Conservation (phyloP, 2,113 vertebrate species). For the Brachyistius frenatus region DNA sequence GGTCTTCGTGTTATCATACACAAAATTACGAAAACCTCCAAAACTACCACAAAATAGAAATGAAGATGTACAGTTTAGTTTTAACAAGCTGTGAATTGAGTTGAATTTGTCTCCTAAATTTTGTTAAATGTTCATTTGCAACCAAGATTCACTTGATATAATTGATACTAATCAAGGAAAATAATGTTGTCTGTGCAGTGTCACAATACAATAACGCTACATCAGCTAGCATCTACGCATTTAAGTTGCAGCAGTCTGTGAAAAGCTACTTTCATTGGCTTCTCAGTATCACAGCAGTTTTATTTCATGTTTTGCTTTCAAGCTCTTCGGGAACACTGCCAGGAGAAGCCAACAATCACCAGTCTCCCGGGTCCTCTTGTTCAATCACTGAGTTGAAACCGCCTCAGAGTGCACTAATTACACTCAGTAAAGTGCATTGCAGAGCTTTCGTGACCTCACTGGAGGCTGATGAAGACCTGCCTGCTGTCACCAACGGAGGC, state of each 20-base stretch:
- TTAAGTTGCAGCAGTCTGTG: slow-evolving; percentile 15
- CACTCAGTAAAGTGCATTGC: slow-evolving; percentile 62
- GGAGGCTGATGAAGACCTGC: slow-evolving; percentile 61
- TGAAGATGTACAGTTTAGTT: neutral
- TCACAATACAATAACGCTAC: neutral
- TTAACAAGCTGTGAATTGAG: neutral
- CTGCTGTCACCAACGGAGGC: slow-evolving; percentile 56
- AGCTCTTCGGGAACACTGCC: slow-evolving; percentile 41
- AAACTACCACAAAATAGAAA: neutral
- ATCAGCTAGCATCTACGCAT: neutral
- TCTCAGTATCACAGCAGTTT: slow-evolving; percentile 50
- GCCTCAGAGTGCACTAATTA: slow-evolving; percentile 67
- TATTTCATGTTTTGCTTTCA: slow-evolving; percentile 40
- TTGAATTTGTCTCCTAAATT: no score
- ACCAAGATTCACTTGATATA: neutral
- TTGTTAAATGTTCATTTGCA: neutral
- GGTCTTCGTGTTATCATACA: neutral
- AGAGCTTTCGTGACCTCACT: slow-evolving; percentile 57
- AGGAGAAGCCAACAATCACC: slow-evolving; percentile 52
- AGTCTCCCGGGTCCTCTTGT: slow-evolving; percentile 68
- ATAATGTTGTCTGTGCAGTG: neutral
- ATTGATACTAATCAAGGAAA: no score
- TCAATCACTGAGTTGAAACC: slow-evolving; percentile 69
- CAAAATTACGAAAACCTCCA: neutral
- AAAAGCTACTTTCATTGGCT: slow-evolving; percentile 6